These are phyloP conservation scores for Acrobasis suavella DNA, from an alignment of 2,888 invertebrate genomes.

Conservation along the genomic window DNA sequence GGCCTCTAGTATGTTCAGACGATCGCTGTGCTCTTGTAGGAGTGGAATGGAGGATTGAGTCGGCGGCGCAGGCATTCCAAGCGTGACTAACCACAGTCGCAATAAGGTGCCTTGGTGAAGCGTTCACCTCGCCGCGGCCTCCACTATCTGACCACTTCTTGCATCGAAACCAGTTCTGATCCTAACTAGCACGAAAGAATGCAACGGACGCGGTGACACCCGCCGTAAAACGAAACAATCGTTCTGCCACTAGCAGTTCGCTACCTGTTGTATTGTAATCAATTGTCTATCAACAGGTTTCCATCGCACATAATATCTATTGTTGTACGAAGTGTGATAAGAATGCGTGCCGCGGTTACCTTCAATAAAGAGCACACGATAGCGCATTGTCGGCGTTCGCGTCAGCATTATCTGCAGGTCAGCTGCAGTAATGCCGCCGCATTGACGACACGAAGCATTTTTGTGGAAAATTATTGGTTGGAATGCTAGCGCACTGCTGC, in stretches of 20 bases:
- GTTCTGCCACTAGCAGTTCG: neutral
- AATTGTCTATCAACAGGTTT: conserved; percentile 24
- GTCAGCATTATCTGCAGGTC: conserved; percentile 2
- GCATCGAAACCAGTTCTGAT: conserved; percentile 68
- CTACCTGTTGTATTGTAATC: conserved; percentile 16
- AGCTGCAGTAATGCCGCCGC: conserved; percentile 4
- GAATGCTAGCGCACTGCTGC: conserved; percentile 54
- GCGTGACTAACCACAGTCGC: conserved; percentile 68
- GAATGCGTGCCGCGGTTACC: conserved; percentile 48
- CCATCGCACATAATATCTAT: conserved; percentile 21
- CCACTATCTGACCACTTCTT: conserved; percentile 68
- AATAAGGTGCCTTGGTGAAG: conserved; percentile 58
- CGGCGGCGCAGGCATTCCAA: conserved; percentile 62
- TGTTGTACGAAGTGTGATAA: conserved; percentile 46
- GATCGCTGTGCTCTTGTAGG: conserved; percentile 53
- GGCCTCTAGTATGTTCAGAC: conserved; percentile 17
- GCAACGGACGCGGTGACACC: conserved; percentile 35
- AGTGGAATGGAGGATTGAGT: conserved; percentile 50
- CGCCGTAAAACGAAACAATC: conserved; percentile 16
- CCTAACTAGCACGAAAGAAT: conserved; percentile 53
- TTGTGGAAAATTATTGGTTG: neutral
- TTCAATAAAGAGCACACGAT: conserved; percentile 38
- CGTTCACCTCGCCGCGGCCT: conserved; percentile 73
- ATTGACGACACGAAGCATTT: conserved; percentile 25
- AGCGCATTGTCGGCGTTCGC: conserved; percentile 27